Conservation (phyloP, 2,888 invertebrate genomes). For the Drosophila kambysellisi region DNA sequence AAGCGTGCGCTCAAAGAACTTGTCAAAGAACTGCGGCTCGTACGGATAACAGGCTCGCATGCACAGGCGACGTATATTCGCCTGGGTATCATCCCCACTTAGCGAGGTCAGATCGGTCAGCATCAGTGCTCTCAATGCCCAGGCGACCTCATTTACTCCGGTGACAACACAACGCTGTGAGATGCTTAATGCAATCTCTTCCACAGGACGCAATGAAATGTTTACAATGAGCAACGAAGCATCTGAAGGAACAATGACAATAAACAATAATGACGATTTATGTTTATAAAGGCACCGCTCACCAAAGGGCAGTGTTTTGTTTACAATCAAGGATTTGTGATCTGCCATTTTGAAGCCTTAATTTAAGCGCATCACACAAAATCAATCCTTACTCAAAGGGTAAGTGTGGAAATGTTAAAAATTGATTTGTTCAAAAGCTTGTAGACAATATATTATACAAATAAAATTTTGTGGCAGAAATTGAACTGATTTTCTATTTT, state of each 20-base stretch:
- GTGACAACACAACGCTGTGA: constrained; percentile 78
- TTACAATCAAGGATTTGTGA: constrained; percentile 61
- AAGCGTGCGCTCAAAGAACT: constrained; percentile 70
- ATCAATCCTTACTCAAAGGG: not conserved
- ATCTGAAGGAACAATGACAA: constrained; percentile 47
- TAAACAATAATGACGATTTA: not conserved
- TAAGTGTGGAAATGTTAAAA: constrained; percentile 1
- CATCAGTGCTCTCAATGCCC: constrained; percentile 93
- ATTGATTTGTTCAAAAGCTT: not conserved
- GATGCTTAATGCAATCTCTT: constrained; percentile 86
- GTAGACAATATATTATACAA: not conserved
- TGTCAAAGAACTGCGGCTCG: constrained; percentile 72
- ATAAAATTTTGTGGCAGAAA: not conserved
- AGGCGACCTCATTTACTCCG: constrained; percentile 88
- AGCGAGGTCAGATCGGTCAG: constrained; percentile 97
- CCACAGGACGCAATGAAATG: constrained; percentile 87
- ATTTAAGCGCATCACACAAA: not conserved
- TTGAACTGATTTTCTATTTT: not conserved
- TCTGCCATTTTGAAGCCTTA: constrained; percentile 34
- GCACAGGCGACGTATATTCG: constrained; percentile 93
- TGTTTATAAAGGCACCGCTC: constrained; percentile 15
- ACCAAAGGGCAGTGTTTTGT: constrained; percentile 81
- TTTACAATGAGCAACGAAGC: constrained; percentile 82
- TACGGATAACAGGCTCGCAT: constrained; percentile 87
- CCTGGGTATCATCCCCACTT: constrained; percentile 91